phyloP scores from a whole-genome alignment of 1,140 invertebrate genomes.

The Ditylenchus dipsaci region DNA sequence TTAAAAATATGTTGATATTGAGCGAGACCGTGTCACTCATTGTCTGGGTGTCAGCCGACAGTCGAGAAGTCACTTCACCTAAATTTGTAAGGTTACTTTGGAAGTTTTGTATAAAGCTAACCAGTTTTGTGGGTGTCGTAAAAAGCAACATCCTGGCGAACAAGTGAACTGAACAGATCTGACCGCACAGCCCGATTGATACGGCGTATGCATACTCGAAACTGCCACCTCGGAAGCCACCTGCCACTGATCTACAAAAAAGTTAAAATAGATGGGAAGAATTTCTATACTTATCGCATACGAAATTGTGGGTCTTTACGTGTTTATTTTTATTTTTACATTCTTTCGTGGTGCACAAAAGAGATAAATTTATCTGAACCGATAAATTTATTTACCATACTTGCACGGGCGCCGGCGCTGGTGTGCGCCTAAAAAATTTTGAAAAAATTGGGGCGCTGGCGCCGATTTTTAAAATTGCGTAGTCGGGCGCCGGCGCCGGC shows the following conservation, averaged over 20 bases:
- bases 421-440: too few relatives aligned
- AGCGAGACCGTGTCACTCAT: constrained; percentile 41
- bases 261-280: neutral
- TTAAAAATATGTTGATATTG: constrained; percentile 20
- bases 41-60: constrained; percentile 21
- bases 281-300: too few relatives aligned
- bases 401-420: too few relatives aligned
- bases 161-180: constrained; percentile 27
- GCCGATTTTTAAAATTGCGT: too few relatives aligned
- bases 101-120: neutral
- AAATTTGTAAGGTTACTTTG: neutral
- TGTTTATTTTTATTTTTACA: too few relatives aligned
- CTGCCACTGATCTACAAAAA: constrained; percentile 28
- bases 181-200: constrained; percentile 33
- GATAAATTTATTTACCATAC: too few relatives aligned
- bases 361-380: too few relatives aligned
- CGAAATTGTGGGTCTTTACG: too few relatives aligned
- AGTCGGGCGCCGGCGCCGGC: too few relatives aligned
- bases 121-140: constrained; percentile 41
- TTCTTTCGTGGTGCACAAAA: too few relatives aligned
- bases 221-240: constrained; percentile 36
- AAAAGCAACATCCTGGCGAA: constrained; percentile 34
- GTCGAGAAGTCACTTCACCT: constrained; percentile 44
- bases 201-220: constrained; percentile 44
- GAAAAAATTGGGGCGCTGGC: too few relatives aligned